phyloP scores from a whole-genome alignment of 2,113 vertebrate species.

The Heterochromis multidens region DNA sequence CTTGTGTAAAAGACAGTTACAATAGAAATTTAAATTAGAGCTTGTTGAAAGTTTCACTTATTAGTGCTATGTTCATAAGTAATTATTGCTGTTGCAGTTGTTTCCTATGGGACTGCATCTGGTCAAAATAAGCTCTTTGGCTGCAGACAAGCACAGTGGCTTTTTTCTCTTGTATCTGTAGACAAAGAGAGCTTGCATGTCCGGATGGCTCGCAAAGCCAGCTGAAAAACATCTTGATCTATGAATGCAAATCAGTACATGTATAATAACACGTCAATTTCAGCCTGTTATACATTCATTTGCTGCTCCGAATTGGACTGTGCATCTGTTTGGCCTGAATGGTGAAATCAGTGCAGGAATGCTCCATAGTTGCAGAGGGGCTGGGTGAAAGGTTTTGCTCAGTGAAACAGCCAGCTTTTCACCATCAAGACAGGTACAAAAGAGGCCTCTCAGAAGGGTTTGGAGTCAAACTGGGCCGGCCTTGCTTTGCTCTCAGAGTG shows the following conservation, averaged over 20 bases:
- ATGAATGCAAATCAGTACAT: constrained; percentile 48
- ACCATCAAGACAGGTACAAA: constrained; percentile 46
- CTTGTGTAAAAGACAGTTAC: constrained; percentile 31
- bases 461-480: constrained; percentile 44
- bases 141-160: neutral
- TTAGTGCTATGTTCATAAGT: constrained; percentile 29
- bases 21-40: constrained; percentile 34
- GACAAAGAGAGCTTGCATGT: constrained; percentile 18
- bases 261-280: constrained; percentile 29
- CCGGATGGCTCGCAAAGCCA: constrained; percentile 7
- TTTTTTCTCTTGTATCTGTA: neutral
- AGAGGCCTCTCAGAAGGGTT: constrained; percentile 46
- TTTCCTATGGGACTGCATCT: constrained; percentile 32
- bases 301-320: constrained; percentile 4
- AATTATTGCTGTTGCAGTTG: constrained; percentile 32
- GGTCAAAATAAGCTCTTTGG: constrained; percentile 42
- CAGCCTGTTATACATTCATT: neutral
- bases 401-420: constrained; percentile 32
- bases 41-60: constrained; percentile 40
- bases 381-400: constrained; percentile 15
- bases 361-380: neutral
- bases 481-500: neutral
- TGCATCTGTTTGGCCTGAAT: constrained; percentile 50
- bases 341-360: constrained; percentile 48
- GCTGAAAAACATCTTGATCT: constrained; percentile 29